phyloP scores from a whole-genome alignment of 2,888 invertebrate species.

The Chironomus tentans region DNA sequence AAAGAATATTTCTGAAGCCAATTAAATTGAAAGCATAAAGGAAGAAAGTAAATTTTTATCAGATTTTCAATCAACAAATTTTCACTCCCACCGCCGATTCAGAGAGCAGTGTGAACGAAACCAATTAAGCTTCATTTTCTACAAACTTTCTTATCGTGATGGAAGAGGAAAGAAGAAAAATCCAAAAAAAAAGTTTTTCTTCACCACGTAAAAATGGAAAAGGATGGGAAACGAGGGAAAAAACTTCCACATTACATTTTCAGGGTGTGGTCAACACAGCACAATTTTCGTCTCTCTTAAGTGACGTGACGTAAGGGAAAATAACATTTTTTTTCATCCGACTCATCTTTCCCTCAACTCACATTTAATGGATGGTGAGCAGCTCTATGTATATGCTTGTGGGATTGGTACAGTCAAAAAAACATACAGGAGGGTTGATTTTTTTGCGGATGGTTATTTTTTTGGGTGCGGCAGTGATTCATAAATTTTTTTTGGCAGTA shows the following conservation, averaged over 20 bases:
- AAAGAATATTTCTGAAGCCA: neutral
- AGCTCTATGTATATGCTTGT: neutral
- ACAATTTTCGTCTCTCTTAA: neutral
- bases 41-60: neutral
- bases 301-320: constrained; percentile 5
- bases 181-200: neutral
- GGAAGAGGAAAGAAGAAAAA: neutral
- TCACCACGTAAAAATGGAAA: neutral
- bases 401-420: constrained; percentile 10
- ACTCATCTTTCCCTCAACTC: neutral
- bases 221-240: neutral
- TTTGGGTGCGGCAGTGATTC: constrained; percentile 7
- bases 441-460: neutral
- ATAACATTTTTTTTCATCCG: constrained; percentile 5
- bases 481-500: neutral
- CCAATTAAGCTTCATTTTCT: neutral
- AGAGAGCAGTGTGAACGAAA: neutral
- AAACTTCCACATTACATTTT: neutral
- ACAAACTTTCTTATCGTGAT: neutral
- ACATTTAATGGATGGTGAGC: no score
- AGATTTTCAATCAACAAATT: neutral
- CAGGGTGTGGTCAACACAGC: neutral
- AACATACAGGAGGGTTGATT: neutral
- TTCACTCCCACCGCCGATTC: neutral
- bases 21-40: neutral